These are phyloP conservation scores for Blomia tropicalis DNA, from an alignment of 2,888 invertebrate genomes.

Conservation along the genomic window DNA sequence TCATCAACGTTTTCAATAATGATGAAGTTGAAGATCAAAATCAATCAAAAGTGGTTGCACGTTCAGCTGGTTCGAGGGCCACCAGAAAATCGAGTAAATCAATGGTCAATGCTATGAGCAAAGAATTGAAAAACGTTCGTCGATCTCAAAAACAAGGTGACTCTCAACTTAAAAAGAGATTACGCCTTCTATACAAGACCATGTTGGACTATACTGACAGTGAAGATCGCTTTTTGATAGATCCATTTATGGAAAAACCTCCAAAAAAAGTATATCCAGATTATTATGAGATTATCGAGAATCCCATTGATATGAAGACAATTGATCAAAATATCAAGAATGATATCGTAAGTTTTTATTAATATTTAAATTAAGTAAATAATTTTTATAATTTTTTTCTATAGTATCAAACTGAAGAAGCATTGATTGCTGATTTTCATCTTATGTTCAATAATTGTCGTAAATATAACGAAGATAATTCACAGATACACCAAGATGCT, in stretches of 20 bases:
- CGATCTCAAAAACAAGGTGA: slow-evolving; percentile 19
- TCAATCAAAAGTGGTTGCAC: slow-evolving; percentile 5
- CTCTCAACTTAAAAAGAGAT: slow-evolving; percentile 30
- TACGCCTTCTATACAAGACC: slow-evolving; percentile 56
- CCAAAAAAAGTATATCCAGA: slow-evolving; percentile 84
- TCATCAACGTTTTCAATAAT: slow-evolving; percentile 43
- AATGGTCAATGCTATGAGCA: slow-evolving; percentile 10
- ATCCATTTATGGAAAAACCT: slow-evolving; percentile 89
- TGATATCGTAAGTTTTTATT: slow-evolving; percentile 39
- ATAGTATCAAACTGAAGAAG: slow-evolving; percentile 44
- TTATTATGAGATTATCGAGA: slow-evolving; percentile 81
- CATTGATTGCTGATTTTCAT: slow-evolving; percentile 48
- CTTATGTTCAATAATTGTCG: slow-evolving; percentile 97
- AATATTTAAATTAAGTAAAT: background rate
- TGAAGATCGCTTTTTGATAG: slow-evolving; percentile 67
- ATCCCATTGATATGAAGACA: slow-evolving; percentile 84
- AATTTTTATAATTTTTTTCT: slow-evolving; percentile 21
- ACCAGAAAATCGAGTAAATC: slow-evolving; percentile 15
- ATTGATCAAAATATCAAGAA: slow-evolving; percentile 76
- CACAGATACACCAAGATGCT: slow-evolving; percentile 86
- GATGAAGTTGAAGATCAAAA: slow-evolving; percentile 18
- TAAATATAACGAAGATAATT: slow-evolving; percentile 88
- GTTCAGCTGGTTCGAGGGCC: background rate
- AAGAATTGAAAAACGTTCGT: slow-evolving; percentile 23
- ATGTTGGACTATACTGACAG: slow-evolving; percentile 42